Evolutionary conservation across 2,113 vertebrate species (phyloP).

Genomic region (Tichodroma muraria): DNA sequence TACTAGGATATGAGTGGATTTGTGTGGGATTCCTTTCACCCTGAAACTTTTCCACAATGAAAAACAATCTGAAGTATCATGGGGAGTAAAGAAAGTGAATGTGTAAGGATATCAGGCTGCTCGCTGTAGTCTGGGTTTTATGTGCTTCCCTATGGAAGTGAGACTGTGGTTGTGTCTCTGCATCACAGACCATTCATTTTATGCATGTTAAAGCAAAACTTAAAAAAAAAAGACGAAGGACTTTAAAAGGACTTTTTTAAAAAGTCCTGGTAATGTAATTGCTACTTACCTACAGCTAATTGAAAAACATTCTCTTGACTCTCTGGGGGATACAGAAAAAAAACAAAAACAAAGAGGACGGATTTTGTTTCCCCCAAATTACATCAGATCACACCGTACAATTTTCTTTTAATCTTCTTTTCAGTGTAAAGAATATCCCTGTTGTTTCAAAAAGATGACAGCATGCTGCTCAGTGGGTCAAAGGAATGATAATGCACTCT

Average conservation of each 20-base stretch:
- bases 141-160: not conserved
- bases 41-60: not conserved
- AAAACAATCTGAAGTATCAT: not conserved
- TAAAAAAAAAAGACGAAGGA: too few species aligned
- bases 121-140: not conserved
- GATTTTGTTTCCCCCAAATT: not conserved
- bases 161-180: not conserved
- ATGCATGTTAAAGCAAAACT: not conserved
- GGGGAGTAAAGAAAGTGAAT: not conserved
- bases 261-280: not conserved
- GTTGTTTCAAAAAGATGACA: not conserved
- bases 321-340: not conserved
- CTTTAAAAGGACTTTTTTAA: too few species aligned
- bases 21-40: not conserved
- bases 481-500: not conserved
- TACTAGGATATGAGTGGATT: not conserved
- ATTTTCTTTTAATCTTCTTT: not conserved
- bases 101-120: not conserved
- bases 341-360: not conserved
- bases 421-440: not conserved
- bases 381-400: not conserved
- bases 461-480: not conserved
- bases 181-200: not conserved
- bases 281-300: not conserved
- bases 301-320: not conserved